phyloP scores from a whole-genome alignment of 2,113 vertebrate genomes.

The Chamaetylas fuelleborni region DNA sequence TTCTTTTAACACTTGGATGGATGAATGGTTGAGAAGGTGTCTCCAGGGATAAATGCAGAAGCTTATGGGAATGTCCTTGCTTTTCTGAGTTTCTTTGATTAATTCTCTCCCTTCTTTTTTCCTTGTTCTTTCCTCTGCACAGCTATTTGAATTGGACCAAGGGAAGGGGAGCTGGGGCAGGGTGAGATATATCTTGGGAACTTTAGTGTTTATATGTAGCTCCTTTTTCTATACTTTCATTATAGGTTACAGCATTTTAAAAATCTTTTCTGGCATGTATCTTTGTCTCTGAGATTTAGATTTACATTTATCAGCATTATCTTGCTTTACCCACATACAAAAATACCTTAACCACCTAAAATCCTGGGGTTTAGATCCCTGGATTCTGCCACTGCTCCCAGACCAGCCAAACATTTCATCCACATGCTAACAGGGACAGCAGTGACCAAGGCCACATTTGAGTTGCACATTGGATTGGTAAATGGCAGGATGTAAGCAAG shows the following conservation, averaged over 20 bases:
- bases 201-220: neutral
- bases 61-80: neutral
- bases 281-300: neutral
- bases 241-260: neutral
- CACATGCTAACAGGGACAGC: neutral
- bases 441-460: neutral
- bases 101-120: neutral
- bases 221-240: neutral
- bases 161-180: neutral
- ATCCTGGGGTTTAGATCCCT: neutral
- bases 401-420: neutral
- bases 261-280: neutral
- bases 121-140: neutral
- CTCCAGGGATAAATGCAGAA: neutral
- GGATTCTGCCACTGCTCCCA: neutral
- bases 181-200: neutral
- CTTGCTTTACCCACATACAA: neutral
- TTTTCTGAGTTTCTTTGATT: neutral
- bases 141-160: neutral
- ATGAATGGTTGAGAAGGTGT: neutral
- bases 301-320: neutral
- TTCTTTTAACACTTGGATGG: slow-evolving; percentile 28
- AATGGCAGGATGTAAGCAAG: neutral
- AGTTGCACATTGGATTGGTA: neutral
- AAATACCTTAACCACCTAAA: neutral